Evolutionary conservation across 1,140 invertebrate species (phyloP), one percentile per base, ranked within the genome.

Genomic region (Rhopalosiphum maidis): DNA sequence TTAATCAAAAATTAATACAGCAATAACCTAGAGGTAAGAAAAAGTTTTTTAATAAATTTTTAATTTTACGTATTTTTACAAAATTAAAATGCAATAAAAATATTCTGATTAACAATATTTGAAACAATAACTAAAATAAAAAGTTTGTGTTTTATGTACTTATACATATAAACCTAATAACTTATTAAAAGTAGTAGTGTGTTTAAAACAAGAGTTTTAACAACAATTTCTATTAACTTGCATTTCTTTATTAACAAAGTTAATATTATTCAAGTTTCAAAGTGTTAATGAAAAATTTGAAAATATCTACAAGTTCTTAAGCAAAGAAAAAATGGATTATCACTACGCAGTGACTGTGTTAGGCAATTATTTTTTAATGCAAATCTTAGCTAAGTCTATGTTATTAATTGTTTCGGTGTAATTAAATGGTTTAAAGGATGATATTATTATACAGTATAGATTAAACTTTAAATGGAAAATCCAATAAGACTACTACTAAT

Each of bases 221-320:
- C n/a, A 77, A 77, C n/a, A 77, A 77, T n/a, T 77, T n/a, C 30
- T 77, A n/a, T 77, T n/a, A 77, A 77, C 60, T 77, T n/a, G 30
- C n/a, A 11, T 77, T 77, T 68, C 15, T 77, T 77, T 77, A n/a
- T 77, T 15, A 77, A 77, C 30, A 77, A n/a, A n/a, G 60, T 77
- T n/a, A n/a, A 77, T n/a, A 77, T 77, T 77, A 77, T 77, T 9
- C n/a, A 22, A n/a, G 15, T 77, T 68, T 77, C 5, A 5, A 6
- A 77, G 60, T 77, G 60, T 77, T 77, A 77, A 77, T 77, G 60
- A n/a, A 18, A 77, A 77, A 77, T n/a, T 77, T 4, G 4, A 77
- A 77, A 77, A 77, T 21, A n/a, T 77, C 0, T 77, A 18, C 15
- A n/a, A 18, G 15, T 21, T 77, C 30, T 77, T 35, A 77, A n/a